phyloP scores from a whole-genome alignment of 2,888 invertebrate genomes.

The Operophtera brumata region DNA sequence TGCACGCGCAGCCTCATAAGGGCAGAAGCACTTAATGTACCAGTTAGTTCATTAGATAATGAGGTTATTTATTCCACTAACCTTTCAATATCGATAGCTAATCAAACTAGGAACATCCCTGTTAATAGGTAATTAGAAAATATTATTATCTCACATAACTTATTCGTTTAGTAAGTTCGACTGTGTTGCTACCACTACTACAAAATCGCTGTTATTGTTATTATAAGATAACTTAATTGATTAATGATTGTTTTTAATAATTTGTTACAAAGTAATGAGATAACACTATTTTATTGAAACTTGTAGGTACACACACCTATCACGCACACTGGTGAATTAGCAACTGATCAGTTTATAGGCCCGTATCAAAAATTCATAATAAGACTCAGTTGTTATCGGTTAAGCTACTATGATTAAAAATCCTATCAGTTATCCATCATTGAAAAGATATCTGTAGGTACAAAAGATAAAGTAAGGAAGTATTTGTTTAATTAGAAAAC shows the following conservation, averaged over 20 bases:
- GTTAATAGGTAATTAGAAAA: neutral
- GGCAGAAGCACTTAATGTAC: slow-evolving; percentile 14
- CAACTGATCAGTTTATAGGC: neutral
- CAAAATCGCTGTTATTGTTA: neutral
- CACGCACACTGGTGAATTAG: slow-evolving; percentile 3
- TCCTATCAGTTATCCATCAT: slow-evolving; percentile 8
- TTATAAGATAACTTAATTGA: neutral
- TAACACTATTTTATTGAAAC: neutral
- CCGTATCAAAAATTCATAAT: neutral
- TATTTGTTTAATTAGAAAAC: too few species aligned
- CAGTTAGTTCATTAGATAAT: slow-evolving; percentile 18
- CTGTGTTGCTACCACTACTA: neutral
- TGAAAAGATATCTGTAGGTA: too few species aligned
- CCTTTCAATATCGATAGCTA: slow-evolving; percentile 46
- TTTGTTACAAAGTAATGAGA: slow-evolving; percentile 10
- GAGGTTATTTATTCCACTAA: slow-evolving; percentile 32
- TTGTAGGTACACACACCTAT: neutral
- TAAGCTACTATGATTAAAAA: slow-evolving; percentile 7
- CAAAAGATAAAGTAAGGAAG: too few species aligned
- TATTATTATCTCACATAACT: neutral
- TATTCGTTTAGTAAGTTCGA: too few species aligned
- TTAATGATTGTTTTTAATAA: neutral
- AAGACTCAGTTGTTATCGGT: neutral
- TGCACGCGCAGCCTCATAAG: slow-evolving; percentile 9
- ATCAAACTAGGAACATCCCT: slow-evolving; percentile 16